phyloP scores from a whole-genome alignment of 1,140 invertebrate species.

The Doryteuthis pealeii region DNA sequence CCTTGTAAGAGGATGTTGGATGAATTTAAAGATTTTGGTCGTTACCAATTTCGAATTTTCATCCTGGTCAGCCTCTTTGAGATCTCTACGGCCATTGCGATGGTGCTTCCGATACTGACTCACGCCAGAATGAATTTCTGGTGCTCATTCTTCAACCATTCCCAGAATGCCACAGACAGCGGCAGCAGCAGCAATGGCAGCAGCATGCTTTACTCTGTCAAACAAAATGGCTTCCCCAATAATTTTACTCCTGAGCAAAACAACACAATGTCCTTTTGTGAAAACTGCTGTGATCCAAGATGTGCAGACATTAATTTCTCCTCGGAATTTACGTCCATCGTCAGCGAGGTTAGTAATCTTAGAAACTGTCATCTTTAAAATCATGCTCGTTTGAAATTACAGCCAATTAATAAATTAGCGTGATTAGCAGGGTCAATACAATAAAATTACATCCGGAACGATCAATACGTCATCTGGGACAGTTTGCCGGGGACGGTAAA shows the following conservation, averaged over 20 bases:
- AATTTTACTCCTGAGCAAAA: too few species aligned
- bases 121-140: slow-evolving; percentile 30
- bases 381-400: too few species aligned
- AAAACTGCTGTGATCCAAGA: background rate
- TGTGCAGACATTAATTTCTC: slow-evolving; percentile 24
- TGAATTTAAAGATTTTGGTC: slow-evolving; percentile 43
- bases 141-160: slow-evolving; percentile 17
- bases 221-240: too few species aligned
- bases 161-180: background rate
- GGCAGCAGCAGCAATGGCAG: background rate
- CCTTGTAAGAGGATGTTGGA: slow-evolving; percentile 44
- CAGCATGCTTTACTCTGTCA: background rate
- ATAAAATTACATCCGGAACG: too few species aligned
- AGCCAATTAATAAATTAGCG: too few species aligned
- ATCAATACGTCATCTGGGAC: too few species aligned
- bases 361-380: too few species aligned
- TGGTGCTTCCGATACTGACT: slow-evolving; percentile 47
- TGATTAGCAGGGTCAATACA: too few species aligned
- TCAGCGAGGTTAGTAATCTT: slow-evolving; percentile 33
- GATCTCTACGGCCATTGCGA: slow-evolving; percentile 47
- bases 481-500: too few species aligned
- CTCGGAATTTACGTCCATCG: slow-evolving; percentile 34
- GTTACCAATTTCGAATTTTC: slow-evolving; percentile 44
- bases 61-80: slow-evolving; percentile 50
- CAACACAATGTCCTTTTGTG: too few species aligned